Evolutionary conservation across 2,113 vertebrate species (phyloP), one percentile per base, ranked within the genome.

Genomic region (Calypte anna): DNA sequence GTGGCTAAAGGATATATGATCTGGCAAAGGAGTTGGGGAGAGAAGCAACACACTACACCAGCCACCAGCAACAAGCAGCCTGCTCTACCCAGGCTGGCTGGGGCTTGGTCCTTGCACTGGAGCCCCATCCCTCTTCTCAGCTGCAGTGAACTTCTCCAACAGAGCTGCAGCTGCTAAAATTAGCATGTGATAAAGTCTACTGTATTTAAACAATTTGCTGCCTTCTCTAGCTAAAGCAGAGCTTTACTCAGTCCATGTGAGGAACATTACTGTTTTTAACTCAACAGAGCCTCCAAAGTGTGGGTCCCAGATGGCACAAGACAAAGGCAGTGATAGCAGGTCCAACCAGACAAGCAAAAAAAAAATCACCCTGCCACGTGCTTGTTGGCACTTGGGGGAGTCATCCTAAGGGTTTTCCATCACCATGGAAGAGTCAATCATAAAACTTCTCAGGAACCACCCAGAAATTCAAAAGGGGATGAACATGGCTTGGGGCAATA

Each of bases 371-470:
- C 33, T 33, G 12, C 14, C 46, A 30, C 22, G 16, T 4, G 15
- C 1, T 2, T 40, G 9, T 13, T 3, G 0, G 14, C 81, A 24
- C 12, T 1, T 1, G 2, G 5, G 27, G 3, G 12, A 25, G 6
- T 9, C 48, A 23, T 78, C 31, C 68, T 38, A 14, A 64, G 20
- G 9, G 25, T 27, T 68, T 59, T 22, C n/a, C 46, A 9, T 57
- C 1, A 2, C 28, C 28, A 8, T 8, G 16, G 19, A 48, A 69
- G 5, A 48, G 14, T 40, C 14, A 14, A 1, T 18, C 64, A 15
- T 7, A n/a, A 64, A 27, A 23, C 25, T 27, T 36, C 31, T 28
- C 33, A 19, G 43, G 33, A 73, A 40, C 20, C 40, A 64, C 17
- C 44, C 54, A 27, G 70, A 9, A 24, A 22, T 8, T 11, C 27